A percentile compares a stretch with the other conserved stretches of the same genome.
Evolutionary conservation across 2,113 vertebrate species (phyloP).

Genomic region (Colaptes auratus): DNA sequence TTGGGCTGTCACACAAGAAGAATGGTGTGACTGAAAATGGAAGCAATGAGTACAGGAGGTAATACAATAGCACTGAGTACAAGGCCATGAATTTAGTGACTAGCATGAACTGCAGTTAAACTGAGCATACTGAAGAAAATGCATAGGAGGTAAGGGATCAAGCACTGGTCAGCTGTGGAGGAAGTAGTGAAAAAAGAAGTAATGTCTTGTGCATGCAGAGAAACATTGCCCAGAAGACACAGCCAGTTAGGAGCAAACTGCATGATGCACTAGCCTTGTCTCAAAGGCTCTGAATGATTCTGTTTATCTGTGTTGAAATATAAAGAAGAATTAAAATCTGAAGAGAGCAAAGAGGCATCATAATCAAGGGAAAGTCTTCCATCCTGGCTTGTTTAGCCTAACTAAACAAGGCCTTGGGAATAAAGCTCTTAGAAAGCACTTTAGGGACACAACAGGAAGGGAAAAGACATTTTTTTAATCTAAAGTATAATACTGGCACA

Average conservation of each 20-base stretch:
- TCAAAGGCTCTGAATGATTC: neutral
- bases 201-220: neutral
- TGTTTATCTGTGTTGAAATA: neutral
- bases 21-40: neutral
- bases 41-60: rapidly evolving
- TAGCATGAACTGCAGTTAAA: neutral
- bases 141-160: neutral
- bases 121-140: neutral
- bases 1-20: neutral
- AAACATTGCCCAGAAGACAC: neutral
- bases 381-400: neutral
- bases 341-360: neutral
- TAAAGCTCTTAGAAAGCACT: neutral
- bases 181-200: neutral
- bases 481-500: neutral
- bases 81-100: neutral
- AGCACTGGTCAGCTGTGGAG: neutral
- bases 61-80: neutral
- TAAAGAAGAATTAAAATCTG: neutral
- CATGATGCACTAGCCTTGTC: neutral
- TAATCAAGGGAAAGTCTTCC: neutral
- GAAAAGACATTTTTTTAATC: neutral
- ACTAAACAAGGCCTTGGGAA: neutral
- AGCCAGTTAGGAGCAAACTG: neutral
- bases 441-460: neutral